Base-by-base conservation (phyloP, 2,113 vertebrate genomes). In the Dissostichus mawsoni region DNA sequence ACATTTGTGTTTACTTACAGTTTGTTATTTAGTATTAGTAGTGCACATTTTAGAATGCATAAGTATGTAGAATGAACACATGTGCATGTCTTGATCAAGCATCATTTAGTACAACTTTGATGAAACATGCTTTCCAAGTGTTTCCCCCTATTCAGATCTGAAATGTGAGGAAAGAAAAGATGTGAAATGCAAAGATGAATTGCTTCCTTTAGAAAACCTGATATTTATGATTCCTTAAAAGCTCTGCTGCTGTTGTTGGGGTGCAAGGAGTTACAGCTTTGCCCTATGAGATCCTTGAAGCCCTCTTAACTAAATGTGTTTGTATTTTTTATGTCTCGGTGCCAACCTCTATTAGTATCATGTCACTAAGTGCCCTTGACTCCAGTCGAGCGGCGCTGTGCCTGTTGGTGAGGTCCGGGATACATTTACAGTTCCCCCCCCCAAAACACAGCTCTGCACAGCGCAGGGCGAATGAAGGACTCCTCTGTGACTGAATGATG, bases 291-390 rank as follows among this genome's bases (percentile, higher is more conserved):
- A 84, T 87, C 72, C 82, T 89, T 88, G 80, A 87, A 86, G 86
- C 69, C 41, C 82, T 85, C 71, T 82, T 86, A 81, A 81, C 86
- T 89, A 85, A 90, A 90, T 87, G 81, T 82, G 77, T 88, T 92
- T 91, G 69, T 92, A 86, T 89, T 83, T 92, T 88, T 87, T 81
- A 87, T 87, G 80, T 85, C 67, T 86, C 41, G 3, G 69, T 88
- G 87, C 80, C 87, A 87, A 47, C 78, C 68, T 84, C 83, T 76
- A 86, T 93, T 91, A 92, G 88, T 72, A 71, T 93, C 87, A 83
- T 83, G 76, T 84, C 77, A 76, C 81, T 85, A 72, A 88, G 90
- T 85, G 84, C 80, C 84, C 87, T 90, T 92, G 87, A 89, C 82
- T 84, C 57, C 78, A 83, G 78, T 89, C 85, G 74, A 69, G 67